Base-by-base conservation (phyloP, 2,113 vertebrate species). In the Rynchops niger region DNA sequence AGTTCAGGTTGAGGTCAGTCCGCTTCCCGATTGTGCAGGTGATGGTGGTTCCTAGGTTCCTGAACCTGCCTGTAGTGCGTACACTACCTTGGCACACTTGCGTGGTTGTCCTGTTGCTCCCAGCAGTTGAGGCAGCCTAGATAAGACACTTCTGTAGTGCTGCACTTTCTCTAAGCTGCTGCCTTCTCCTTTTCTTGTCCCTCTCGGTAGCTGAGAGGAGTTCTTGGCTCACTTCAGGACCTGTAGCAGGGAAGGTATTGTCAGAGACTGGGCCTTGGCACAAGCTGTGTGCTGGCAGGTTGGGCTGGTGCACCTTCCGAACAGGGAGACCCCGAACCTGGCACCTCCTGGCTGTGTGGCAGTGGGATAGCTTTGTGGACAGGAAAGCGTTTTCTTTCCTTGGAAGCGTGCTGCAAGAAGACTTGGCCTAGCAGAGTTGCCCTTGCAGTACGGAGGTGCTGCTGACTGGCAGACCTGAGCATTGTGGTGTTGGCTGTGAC, bases 281-380 rank as follows among this genome's bases (percentile, higher is more conserved):
- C 32, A 12, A 40, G 38, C 11, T 70, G 34, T 27, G 52, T 36
- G 56, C 56, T 74, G 47, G 34, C 72, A 69, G 45, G 22, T 80
- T 53, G 42, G 49, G 55, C 65, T 74, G 11, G n/a, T 53, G 52
- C 52, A 26, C 52, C 52, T 27, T 49, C 47, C 21, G 47, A 49
- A 49, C 21, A 49, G 47, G 47, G 47, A 49, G 47, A 34, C 47
- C 36, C 50, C 7, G 22, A 83, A 91, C 26, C 19, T 86, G 74
- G 13, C 34, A 67, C 38, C 50, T 85, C 50, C 50, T 86, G 77
- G 90, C 86, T 87, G 21, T 88, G 82, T 95, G 95, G 90, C 95
- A 96, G 93, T 96, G 90, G 76, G 87, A 95, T 95, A 94, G 88
- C 93, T 95, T 96, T 97, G 82, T 95, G 97, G 85, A 83, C 83